phyloP scores from a whole-genome alignment of 2,888 invertebrate species.

The Thecophora atra region DNA sequence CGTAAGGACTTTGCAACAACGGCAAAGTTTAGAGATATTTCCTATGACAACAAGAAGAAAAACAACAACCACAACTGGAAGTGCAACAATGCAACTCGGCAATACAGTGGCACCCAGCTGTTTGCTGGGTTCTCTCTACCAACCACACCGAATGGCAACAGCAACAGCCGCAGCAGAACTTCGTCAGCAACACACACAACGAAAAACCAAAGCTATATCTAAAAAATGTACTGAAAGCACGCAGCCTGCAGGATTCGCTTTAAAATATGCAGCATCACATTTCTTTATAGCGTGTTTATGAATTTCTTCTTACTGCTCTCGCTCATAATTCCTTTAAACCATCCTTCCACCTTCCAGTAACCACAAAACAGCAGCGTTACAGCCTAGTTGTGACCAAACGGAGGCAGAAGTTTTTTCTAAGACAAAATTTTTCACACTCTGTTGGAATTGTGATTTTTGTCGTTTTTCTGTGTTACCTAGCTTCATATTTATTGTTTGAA shows the following conservation, averaged over 20 bases:
- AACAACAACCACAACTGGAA: too few species aligned
- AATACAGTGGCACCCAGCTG: constrained; percentile 11
- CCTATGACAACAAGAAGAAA: too few species aligned
- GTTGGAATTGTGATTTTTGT: not conserved
- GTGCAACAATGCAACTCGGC: not conserved
- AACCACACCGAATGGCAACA: too few species aligned
- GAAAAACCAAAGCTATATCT: too few species aligned
- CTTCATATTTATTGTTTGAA: too few species aligned
- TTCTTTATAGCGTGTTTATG: constrained; percentile 11
- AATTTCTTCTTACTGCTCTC: too few species aligned
- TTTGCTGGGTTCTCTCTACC: not conserved
- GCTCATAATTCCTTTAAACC: too few species aligned
- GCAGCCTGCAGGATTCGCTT: too few species aligned
- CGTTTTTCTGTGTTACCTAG: too few species aligned
- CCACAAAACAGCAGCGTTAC: too few species aligned
- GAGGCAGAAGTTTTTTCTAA: not conserved
- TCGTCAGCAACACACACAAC: not conserved
- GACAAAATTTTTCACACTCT: constrained; percentile 1
- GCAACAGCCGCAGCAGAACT: not conserved
- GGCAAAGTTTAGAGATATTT: not conserved
- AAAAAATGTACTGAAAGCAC: not conserved
- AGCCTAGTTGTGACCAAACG: too few species aligned
- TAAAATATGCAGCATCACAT: constrained; percentile 9
- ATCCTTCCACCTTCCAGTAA: too few species aligned
- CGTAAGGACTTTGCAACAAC: not conserved